Base-by-base conservation (phyloP, 1,140 invertebrate species). In the Gryllus bimaculatus region DNA sequence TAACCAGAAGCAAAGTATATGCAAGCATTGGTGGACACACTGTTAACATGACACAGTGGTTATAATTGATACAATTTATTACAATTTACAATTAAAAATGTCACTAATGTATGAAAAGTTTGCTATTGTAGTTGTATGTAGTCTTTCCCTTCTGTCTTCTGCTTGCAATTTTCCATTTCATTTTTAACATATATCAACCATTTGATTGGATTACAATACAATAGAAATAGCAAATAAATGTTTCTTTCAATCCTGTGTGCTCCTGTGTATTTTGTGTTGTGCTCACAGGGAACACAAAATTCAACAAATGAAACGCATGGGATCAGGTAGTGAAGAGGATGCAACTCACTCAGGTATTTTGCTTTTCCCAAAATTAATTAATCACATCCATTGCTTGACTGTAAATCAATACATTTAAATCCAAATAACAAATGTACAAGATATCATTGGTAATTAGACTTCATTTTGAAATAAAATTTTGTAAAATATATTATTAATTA, bases 241-340 rank as follows among this genome's bases (percentile, higher is more conserved):
- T 66, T 66, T 66, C 18, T 66, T 66, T 1, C 26, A 78, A 39
- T 75, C 12, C 20, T 66, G 73, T 80, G 78, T 80, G 78, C 74
- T 79, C 80, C 78, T 76, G 8, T 48, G 54, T 80, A 39, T 13
- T 77, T 77, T 80, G 8, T 73, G n/a, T 48, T 81, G 80, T 82
- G 80, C 81, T 89, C 89, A 82, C 88, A 95, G 93, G 86, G 94
- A 95, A 82, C 91, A 93, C 83, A 93, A 93, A 84, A 86, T 88
- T 85, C 86, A 87, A 81, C 92, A 93, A 85, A 89, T 92, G 87
- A 93, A 93, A 87, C 88, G 92, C 83, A 88, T 90, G 81, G 88
- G 85, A 49, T 91, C 92, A 80, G 92, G 91, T 81, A 92, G 91
- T 83, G 93, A 93, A 83, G 91, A 92, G 80, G 92, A 93, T 83